Evolutionary conservation across 1,140 invertebrate species (phyloP).

Genomic region (Drosophila micromelanica): DNA sequence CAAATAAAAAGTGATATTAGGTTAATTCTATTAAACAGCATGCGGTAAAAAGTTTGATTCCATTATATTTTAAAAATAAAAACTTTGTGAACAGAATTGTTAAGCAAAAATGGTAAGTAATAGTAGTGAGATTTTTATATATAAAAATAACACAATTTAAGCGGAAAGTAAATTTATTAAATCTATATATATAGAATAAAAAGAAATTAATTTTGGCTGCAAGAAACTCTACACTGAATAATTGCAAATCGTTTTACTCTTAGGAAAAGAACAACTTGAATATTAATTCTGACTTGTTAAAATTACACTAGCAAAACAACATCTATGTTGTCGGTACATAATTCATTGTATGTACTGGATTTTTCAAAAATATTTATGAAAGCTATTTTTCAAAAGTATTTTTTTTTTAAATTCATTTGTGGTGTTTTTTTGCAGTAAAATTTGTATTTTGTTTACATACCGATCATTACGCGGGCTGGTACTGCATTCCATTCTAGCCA

Average conservation of each 20-base stretch:
- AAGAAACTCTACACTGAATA: background rate
- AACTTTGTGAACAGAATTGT: too few species aligned
- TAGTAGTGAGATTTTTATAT: too few species aligned
- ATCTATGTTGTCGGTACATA: constrained; percentile 36
- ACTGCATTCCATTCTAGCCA: constrained; percentile 98
- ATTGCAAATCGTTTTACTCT: constrained; percentile 24
- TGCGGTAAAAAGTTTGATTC: too few species aligned
- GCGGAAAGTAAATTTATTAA: too few species aligned
- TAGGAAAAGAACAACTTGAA: constrained; percentile 12
- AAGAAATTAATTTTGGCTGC: too few species aligned
- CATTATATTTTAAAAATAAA: too few species aligned
- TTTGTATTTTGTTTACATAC: constrained; percentile 85
- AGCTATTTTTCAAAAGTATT: constrained; percentile 7
- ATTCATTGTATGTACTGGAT: constrained; percentile 43
- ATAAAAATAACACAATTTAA: too few species aligned
- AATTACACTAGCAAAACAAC: constrained; percentile 32
- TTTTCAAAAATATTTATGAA: constrained; percentile 10
- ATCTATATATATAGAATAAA: too few species aligned
- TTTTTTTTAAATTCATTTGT: constrained; percentile 21
- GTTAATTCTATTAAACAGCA: too few species aligned
- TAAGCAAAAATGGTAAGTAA: too few species aligned
- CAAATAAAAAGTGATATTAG: too few species aligned
- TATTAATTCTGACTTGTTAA: constrained; percentile 37
- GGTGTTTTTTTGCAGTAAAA: constrained; percentile 4
- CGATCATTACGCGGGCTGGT: constrained; percentile 96